Evolutionary conservation across 2,888 invertebrate species (phyloP).

Genomic region (Lycaena phlaeas): DNA sequence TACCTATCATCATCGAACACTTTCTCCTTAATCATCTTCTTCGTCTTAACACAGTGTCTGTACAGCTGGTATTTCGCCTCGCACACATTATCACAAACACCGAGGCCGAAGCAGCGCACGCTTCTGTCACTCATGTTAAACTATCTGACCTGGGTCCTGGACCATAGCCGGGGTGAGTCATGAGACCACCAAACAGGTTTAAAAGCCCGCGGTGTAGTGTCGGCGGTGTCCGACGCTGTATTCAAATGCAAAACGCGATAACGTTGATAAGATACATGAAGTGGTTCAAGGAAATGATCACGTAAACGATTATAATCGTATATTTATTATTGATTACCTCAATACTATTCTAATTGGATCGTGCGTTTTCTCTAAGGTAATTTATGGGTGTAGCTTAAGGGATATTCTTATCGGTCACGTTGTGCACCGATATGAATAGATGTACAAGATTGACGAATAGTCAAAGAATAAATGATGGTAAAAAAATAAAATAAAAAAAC

Average conservation of each 20-base stretch:
- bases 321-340: slow-evolving; percentile 41
- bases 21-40: slow-evolving; percentile 38
- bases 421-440: too few relatives aligned
- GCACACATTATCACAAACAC: slow-evolving; percentile 30
- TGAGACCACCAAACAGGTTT: slow-evolving; percentile 13
- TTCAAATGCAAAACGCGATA: slow-evolving; percentile 18
- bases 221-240: slow-evolving; percentile 7
- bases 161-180: slow-evolving; percentile 9
- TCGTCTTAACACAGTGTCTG: slow-evolving; percentile 43
- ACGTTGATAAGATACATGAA: slow-evolving; percentile 46
- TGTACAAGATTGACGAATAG: too few relatives aligned
- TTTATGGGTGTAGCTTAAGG: too few relatives aligned
- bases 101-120: slow-evolving; percentile 34
- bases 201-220: neutral
- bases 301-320: slow-evolving; percentile 29
- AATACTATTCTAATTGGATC: slow-evolving; percentile 6
- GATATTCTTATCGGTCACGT: too few relatives aligned
- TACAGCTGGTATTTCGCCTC: slow-evolving; percentile 36
- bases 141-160: slow-evolving; percentile 5
- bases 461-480: too few relatives aligned
- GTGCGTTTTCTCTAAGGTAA: too few relatives aligned
- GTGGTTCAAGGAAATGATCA: slow-evolving; percentile 50
- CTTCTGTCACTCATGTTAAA: slow-evolving; percentile 21
- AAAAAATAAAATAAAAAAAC: too few relatives aligned
- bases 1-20: slow-evolving; percentile 43